These are phyloP conservation scores for Lutraria rhynchaena DNA, from an alignment of 1,140 invertebrate genomes.

Conservation along the genomic window DNA sequence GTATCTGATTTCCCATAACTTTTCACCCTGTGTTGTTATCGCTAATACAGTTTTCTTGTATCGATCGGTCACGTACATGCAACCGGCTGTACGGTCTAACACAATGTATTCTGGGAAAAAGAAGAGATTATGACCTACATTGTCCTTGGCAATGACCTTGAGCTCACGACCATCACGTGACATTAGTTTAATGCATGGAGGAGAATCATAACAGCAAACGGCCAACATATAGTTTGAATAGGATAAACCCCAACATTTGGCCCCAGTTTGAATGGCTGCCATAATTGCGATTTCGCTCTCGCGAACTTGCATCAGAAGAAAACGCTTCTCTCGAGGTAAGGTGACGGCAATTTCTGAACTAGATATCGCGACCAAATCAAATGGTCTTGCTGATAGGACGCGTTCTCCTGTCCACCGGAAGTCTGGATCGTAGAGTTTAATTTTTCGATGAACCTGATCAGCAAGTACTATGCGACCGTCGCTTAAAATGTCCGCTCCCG, in stretches of 20 bases:
- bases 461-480: conserved; percentile 59
- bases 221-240: conserved; percentile 63
- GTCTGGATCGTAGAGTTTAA: conserved; percentile 60
- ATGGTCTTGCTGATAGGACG: conserved; percentile 61
- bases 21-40: conserved; percentile 61
- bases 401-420: conserved; percentile 64
- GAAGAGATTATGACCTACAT: conserved; percentile 59
- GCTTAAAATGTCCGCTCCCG: conserved; percentile 61
- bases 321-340: conserved; percentile 60
- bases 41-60: conserved; percentile 60
- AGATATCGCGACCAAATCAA: conserved; percentile 55
- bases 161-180: conserved; percentile 64
- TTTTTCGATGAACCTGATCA: conserved; percentile 63
- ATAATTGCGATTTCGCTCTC: conserved; percentile 58
- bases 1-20: conserved; percentile 62
- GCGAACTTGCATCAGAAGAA: conserved; percentile 57
- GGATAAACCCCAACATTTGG: conserved; percentile 63
- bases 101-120: conserved; percentile 66
- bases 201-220: conserved; percentile 62
- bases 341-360: conserved; percentile 61
- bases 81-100: conserved; percentile 56
- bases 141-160: conserved; percentile 61
- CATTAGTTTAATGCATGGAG: conserved; percentile 63
- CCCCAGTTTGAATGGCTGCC: conserved; percentile 62
- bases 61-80: conserved; percentile 61